These are phyloP conservation scores for Idris sp. DNA, from an alignment of 1,140 invertebrate species.

Conservation along the genomic window DNA sequence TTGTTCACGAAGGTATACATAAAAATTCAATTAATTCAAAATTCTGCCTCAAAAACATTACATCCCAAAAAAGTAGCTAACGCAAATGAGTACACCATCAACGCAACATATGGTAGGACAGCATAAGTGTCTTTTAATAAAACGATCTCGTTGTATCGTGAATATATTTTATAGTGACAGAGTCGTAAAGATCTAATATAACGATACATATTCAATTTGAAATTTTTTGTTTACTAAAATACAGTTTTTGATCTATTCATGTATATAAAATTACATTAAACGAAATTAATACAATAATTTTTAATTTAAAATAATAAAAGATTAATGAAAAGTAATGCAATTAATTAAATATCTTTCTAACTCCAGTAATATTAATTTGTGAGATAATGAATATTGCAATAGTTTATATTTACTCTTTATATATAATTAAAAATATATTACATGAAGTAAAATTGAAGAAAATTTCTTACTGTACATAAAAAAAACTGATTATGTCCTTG, in stretches of 20 bases:
- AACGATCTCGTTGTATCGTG: slow-evolving; percentile 39
- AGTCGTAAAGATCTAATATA: slow-evolving; percentile 43
- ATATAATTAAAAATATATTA: too few species aligned
- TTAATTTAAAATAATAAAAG: too few species aligned
- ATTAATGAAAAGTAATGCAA: too few species aligned
- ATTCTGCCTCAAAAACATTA: slow-evolving; percentile 20
- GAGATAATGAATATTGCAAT: too few species aligned
- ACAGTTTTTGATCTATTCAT: slow-evolving; percentile 14
- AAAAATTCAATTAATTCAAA: slow-evolving; percentile 10
- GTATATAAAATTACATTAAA: slow-evolving; percentile 33
- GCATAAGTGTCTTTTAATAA: slow-evolving; percentile 42
- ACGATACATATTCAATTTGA: slow-evolving; percentile 31
- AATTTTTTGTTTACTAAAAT: slow-evolving; percentile 22
- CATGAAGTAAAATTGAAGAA: too few species aligned
- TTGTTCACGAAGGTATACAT: background rate
- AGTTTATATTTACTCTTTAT: too few species aligned
- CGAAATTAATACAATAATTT: too few species aligned
- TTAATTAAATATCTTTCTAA: too few species aligned
- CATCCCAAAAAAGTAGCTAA: slow-evolving; percentile 13
- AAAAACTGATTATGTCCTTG: too few species aligned
- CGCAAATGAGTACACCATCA: slow-evolving; percentile 29
- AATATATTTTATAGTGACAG: slow-evolving; percentile 29
- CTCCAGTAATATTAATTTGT: too few species aligned
- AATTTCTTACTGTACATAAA: too few species aligned
- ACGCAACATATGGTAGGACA: slow-evolving; percentile 33